A percentile compares a stretch with the other conserved stretches of the same genome.
phyloP scores from a whole-genome alignment of 2,797 vertebrate genomes.

The Premnoplex brunnescens region DNA sequence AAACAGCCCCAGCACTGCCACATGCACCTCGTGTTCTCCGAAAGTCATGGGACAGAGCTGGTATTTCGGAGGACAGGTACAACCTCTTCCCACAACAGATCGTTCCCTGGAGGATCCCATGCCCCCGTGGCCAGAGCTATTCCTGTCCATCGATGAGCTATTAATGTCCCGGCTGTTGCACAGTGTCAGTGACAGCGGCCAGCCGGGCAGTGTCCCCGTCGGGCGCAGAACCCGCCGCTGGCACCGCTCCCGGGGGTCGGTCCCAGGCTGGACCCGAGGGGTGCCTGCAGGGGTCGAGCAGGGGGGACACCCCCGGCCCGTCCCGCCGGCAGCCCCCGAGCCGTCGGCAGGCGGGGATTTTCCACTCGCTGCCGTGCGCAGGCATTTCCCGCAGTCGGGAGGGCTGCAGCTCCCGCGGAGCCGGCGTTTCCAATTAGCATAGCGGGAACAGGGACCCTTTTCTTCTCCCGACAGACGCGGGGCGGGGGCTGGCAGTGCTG shows the following conservation, averaged over 20 bases:
- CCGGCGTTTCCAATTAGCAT: not conserved
- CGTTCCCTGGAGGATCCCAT: not conserved
- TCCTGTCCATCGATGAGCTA: not conserved
- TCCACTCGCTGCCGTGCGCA: not conserved
- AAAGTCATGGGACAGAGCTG: accelerated
- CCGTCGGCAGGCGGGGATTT: not conserved
- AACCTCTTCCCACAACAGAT: not conserved
- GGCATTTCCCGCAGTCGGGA: slow-evolving; percentile 3
- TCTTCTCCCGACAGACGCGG: not conserved
- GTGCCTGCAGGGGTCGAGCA: not conserved
- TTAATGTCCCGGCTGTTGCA: not conserved
- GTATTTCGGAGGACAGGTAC: not conserved
- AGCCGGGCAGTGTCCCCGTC: accelerated
- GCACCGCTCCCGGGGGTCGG: not conserved
- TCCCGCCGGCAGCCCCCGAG: not conserved
- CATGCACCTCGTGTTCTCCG: accelerated
- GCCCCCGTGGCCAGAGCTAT: not conserved
- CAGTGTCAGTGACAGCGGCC: not conserved
- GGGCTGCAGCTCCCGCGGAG: not conserved
- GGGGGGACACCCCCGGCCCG: not conserved
- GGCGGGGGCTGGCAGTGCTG: not conserved
- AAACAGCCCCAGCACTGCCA: not conserved
- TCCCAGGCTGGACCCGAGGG: not conserved
- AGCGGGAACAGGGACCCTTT: slow-evolving; percentile 44
- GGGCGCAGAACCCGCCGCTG: not conserved